phyloP scores from a whole-genome alignment of 2,888 invertebrate species.

The Himalopsyche kuldschensis region DNA sequence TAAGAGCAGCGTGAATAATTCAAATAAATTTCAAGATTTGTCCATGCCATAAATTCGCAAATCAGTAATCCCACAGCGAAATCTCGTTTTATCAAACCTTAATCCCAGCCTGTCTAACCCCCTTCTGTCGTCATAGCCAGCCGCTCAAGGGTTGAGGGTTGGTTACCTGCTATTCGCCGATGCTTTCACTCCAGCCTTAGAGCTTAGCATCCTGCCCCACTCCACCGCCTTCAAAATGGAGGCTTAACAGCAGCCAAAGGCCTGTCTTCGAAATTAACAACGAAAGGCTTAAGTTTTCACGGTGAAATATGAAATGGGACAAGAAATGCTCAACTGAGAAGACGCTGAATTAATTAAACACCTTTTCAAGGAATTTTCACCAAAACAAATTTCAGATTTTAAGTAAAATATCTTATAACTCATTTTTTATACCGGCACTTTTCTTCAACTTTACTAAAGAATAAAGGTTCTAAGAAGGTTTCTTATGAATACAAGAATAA shows the following conservation, averaged over 20 bases:
- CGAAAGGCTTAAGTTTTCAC: slow-evolving; percentile 15
- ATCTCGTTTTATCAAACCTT: slow-evolving; percentile 34
- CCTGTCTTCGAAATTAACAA: slow-evolving; percentile 34
- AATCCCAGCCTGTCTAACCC: slow-evolving; percentile 37
- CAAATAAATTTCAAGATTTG: not conserved
- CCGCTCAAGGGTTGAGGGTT: not conserved
- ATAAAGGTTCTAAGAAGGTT: too few species aligned
- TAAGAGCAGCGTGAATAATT: not conserved
- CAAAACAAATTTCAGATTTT: not conserved
- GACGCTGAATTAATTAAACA: not conserved
- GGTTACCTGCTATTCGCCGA: slow-evolving; percentile 16
- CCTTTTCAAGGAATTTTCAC: not conserved
- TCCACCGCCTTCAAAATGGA: not conserved
- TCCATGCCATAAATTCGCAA: slow-evolving; percentile 31
- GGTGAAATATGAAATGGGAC: slow-evolving; percentile 29
- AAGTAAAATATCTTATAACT: too few species aligned
- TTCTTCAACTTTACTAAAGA: too few species aligned
- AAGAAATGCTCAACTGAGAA: slow-evolving; percentile 16
- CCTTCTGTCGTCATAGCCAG: slow-evolving; percentile 35
- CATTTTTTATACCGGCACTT: too few species aligned
- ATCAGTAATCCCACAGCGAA: slow-evolving; percentile 38
- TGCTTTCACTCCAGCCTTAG: not conserved
- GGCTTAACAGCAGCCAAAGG: slow-evolving; percentile 23
- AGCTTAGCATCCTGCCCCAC: not conserved
- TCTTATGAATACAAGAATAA: too few species aligned